These are phyloP conservation scores for Urophycis tenuis DNA, from an alignment of 2,797 vertebrate species.

Conservation along the genomic window DNA sequence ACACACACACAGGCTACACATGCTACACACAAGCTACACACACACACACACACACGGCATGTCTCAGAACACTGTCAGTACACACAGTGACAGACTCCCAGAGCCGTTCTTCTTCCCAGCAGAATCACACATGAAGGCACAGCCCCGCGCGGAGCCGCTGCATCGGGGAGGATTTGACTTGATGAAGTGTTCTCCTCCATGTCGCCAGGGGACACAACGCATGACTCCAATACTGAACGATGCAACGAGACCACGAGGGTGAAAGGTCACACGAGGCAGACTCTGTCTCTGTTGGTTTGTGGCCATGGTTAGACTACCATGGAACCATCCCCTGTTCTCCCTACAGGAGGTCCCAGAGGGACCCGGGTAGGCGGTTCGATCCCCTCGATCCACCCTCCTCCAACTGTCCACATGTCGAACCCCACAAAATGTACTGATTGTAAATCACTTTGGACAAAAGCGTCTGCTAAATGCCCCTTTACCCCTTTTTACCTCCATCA, in stretches of 20 bases:
- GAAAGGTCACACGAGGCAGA: background rate
- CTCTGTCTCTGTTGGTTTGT: background rate
- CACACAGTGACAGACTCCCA: background rate
- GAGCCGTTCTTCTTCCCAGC: background rate
- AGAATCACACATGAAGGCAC: background rate
- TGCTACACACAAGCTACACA: too few species aligned
- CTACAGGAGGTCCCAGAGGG: background rate
- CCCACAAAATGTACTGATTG: too few species aligned
- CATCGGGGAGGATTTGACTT: background rate
- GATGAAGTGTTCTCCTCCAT: background rate
- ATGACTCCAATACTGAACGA: background rate
- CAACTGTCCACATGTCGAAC: too few species aligned
- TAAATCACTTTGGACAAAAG: too few species aligned
- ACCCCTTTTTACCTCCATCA: too few species aligned
- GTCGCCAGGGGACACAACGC: background rate
- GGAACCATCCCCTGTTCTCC: background rate
- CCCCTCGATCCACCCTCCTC: too few species aligned
- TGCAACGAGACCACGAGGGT: background rate
- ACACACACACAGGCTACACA: constrained; percentile 4
- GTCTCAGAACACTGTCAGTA: background rate
- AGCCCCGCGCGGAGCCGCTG: too few species aligned
- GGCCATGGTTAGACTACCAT: background rate
- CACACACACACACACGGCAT: background rate
- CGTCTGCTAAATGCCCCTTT: too few species aligned
- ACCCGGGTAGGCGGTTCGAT: too few species aligned